Conservation (phyloP, 2,113 vertebrate species). For the Scartelaos histophorus region DNA sequence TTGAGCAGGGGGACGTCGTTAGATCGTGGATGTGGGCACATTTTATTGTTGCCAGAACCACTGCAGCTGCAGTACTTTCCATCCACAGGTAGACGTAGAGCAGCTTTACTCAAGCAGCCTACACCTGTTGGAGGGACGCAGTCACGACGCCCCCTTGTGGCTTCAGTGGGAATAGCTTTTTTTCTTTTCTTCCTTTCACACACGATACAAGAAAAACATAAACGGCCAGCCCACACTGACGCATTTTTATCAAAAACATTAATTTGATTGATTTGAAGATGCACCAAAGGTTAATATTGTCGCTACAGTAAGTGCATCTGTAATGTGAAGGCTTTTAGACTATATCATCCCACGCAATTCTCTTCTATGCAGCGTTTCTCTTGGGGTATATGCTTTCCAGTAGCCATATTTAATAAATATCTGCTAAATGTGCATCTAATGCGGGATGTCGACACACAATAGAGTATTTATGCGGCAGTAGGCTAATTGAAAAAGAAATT, state of each 20-base stretch:
- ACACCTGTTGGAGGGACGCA: constrained; percentile 75
- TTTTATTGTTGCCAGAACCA: constrained; percentile 5
- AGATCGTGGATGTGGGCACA: background rate
- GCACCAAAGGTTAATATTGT: constrained; percentile 11
- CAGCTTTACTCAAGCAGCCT: constrained; percentile 47
- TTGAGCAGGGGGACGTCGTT: background rate
- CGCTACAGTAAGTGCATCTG: constrained; percentile 42
- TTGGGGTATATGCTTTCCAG: constrained; percentile 57
- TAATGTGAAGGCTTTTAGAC: constrained; percentile 53
- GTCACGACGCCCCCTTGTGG: constrained; percentile 73
- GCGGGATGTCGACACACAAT: constrained; percentile 28
- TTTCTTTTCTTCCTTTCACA: background rate
- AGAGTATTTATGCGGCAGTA: constrained; percentile 24
- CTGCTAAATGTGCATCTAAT: background rate
- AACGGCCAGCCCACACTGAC: constrained; percentile 44
- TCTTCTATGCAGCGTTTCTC: constrained; percentile 64
- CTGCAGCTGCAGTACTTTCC: constrained; percentile 36
- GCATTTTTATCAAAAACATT: constrained; percentile 33
- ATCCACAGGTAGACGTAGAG: constrained; percentile 63
- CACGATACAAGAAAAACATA: constrained; percentile 25
- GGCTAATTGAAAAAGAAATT: background rate
- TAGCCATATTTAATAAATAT: constrained; percentile 24
- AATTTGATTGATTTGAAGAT: constrained; percentile 10
- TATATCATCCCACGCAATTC: constrained; percentile 76
- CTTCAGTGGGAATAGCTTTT: constrained; percentile 44